A percentile compares a stretch with the other conserved stretches of the same genome.
phyloP scores from a whole-genome alignment of 2,888 invertebrate genomes.

The Hirtodrosophila histrioides region DNA sequence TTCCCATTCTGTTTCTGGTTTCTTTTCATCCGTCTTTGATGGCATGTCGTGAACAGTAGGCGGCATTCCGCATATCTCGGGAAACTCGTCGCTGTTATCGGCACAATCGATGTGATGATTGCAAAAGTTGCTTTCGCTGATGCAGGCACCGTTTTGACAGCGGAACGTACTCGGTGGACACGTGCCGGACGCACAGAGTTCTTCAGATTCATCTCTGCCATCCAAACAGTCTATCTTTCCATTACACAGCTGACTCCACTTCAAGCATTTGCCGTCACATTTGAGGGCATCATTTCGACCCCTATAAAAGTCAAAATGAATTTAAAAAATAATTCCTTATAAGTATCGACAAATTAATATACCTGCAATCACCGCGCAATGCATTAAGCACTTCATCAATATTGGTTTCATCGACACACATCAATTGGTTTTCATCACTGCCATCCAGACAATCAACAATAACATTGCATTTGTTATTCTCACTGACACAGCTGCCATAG shows the following conservation, averaged over 20 bases:
- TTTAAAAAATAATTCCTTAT: not conserved
- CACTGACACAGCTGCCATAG: constrained; percentile 46
- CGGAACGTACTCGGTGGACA: constrained; percentile 66
- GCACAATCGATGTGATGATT: constrained; percentile 37
- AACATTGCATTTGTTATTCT: constrained; percentile 4
- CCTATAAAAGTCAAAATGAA: not conserved
- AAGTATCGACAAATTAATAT: constrained; percentile 1
- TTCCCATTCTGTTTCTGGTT: too few species aligned
- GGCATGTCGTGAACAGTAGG: rapidly evolving
- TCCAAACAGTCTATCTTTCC: constrained; percentile 64
- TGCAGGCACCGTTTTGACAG: constrained; percentile 71
- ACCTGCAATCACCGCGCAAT: constrained; percentile 27
- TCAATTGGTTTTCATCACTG: constrained; percentile 35
- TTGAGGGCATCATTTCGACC: not conserved
- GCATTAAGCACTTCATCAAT: not conserved
- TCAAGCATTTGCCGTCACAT: constrained; percentile 8
- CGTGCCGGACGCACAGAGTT: constrained; percentile 53
- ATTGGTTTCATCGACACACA: constrained; percentile 2
- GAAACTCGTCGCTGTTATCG: constrained; percentile 42
- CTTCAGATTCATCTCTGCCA: constrained; percentile 65
- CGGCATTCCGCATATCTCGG: constrained; percentile 7
- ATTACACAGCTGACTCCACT: constrained; percentile 59
- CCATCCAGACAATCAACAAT: constrained; percentile 28
- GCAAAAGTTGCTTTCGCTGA: constrained; percentile 8
- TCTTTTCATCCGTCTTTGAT: too few species aligned